Percentiles rank a stretch among this genome's conserved stretches.
phyloP scores from a whole-genome alignment of 2,888 invertebrate genomes.

The Pyrrhia umbra region DNA sequence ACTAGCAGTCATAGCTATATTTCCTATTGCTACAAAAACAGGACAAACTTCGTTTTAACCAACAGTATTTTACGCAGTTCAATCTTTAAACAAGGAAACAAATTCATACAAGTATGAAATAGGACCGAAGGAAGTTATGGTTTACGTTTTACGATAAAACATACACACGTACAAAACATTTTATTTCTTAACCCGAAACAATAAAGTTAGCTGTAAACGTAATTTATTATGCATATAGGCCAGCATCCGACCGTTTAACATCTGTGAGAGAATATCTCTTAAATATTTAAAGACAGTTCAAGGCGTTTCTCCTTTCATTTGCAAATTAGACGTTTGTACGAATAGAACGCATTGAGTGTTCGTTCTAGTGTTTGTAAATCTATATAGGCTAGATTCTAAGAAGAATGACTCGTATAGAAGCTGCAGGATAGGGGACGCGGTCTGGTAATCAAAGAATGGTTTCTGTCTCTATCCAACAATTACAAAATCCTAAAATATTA shows the following conservation, averaged over 20 bases:
- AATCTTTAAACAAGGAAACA: not conserved
- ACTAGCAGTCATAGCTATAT: not conserved
- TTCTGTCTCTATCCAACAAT: no score
- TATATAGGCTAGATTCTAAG: no score
- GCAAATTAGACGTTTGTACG: constrained; percentile 61
- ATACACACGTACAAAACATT: constrained; percentile 37
- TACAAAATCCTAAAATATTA: no score
- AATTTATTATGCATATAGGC: constrained; percentile 73
- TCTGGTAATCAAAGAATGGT: no score
- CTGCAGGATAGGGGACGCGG: not conserved
- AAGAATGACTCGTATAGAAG: not conserved
- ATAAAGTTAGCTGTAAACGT: constrained; percentile 64
- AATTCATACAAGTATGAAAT: constrained; percentile 6
- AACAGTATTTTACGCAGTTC: not conserved
- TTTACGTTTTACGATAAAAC: constrained; percentile 50
- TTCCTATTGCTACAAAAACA: not conserved
- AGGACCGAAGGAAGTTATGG: constrained; percentile 20
- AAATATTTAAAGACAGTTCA: constrained; percentile 70
- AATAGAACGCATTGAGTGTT: constrained; percentile 7
- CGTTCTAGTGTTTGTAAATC: constrained; percentile 1
- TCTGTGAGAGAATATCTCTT: constrained; percentile 67
- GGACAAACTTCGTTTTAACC: not conserved
- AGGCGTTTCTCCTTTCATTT: constrained; percentile 63
- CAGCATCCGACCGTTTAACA: constrained; percentile 66
- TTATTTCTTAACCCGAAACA: constrained; percentile 58